Conservation (phyloP, 1,140 invertebrate species). For the Babylonia areolata region DNA sequence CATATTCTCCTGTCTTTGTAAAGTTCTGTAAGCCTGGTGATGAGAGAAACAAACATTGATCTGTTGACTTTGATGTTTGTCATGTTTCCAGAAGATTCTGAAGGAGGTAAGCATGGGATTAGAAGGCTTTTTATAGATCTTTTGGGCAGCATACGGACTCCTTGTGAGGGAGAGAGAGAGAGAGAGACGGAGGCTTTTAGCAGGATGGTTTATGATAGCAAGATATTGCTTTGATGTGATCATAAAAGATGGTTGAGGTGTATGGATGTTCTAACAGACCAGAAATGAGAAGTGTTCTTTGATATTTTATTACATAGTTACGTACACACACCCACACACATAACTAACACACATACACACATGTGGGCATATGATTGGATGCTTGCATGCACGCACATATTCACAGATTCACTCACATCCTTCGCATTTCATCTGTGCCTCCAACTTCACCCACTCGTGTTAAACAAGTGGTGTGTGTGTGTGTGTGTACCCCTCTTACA, state of each 20-base stretch:
- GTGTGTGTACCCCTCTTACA: slow-evolving; percentile 58
- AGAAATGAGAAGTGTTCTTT: background rate
- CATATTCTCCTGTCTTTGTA: too few species aligned
- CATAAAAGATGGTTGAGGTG: background rate
- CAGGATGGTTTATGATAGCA: background rate
- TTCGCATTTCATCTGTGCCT: too few species aligned
- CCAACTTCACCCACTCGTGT: too few species aligned
- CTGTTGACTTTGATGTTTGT: background rate
- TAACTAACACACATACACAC: too few species aligned
- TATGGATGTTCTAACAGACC: background rate
- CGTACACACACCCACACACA: too few species aligned
- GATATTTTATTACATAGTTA: background rate
- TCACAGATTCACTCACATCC: too few species aligned
- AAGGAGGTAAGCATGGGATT: background rate
- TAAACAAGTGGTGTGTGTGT: slow-evolving; percentile 32
- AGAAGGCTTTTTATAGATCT: background rate
- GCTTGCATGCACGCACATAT: too few species aligned
- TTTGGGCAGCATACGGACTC: background rate
- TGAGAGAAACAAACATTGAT: too few species aligned
- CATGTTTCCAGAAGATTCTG: background rate
- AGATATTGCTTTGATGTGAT: too few species aligned
- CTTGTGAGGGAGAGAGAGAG: background rate
- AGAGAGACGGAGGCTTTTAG: background rate
- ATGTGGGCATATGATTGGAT: too few species aligned
- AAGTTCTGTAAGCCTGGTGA: too few species aligned